A percentile compares a stretch with the other conserved stretches of the same genome.
Conservation (phyloP, 2,888 invertebrate genomes). For the Cephus runcator region DNA sequence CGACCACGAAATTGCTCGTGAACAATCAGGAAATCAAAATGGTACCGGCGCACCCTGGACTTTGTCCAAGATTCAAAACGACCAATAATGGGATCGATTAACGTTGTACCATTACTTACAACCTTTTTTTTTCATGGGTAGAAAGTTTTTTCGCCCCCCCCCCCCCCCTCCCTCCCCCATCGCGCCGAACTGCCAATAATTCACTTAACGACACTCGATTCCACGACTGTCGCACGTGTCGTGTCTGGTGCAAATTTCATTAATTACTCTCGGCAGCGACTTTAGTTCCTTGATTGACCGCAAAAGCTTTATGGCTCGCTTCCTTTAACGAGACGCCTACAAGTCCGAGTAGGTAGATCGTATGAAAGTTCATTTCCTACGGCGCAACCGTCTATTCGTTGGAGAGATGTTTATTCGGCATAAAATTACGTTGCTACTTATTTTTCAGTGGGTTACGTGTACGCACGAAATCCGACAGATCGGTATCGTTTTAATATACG, state of each 20-base stretch:
- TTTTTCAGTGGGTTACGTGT: no score
- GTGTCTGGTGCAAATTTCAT: not conserved
- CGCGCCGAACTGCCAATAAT: not conserved
- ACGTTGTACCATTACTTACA: not conserved
- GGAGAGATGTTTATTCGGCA: no score
- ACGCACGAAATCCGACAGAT: not conserved
- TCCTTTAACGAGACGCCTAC: not conserved
- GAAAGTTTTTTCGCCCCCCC: not conserved
- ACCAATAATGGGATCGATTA: not conserved
- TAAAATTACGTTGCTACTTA: no score
- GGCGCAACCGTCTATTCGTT: not conserved
- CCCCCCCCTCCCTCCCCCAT: no score
- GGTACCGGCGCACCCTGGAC: not conserved
- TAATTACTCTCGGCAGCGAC: not conserved
- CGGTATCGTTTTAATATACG: not conserved
- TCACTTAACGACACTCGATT: not conserved
- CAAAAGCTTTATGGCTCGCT: not conserved
- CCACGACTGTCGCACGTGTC: not conserved
- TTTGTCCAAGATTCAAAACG: not conserved
- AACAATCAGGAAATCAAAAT: not conserved
- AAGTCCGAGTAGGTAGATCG: not conserved
- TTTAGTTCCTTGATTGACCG: not conserved
- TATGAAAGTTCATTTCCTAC: not conserved
- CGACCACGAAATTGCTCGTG: not conserved
- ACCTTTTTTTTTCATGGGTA: not conserved